phyloP scores from a whole-genome alignment of 2,888 invertebrate species.

The Timema cristinae region DNA sequence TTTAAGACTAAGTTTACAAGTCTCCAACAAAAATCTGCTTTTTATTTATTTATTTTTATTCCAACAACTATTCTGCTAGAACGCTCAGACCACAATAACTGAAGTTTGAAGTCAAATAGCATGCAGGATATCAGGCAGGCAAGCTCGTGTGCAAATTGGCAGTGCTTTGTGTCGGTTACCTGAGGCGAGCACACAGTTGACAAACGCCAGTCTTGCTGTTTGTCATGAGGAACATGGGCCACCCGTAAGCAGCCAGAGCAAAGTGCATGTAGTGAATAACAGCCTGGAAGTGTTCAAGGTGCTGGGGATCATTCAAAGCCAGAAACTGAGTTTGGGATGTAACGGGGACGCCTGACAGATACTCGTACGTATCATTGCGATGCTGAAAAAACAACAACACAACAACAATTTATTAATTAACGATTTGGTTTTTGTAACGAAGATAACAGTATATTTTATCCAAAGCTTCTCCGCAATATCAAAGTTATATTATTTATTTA shows the following conservation, averaged over 20 bases:
- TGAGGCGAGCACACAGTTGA: constrained; percentile 63
- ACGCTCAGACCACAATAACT: too few relatives aligned
- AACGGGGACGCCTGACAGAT: constrained; percentile 78
- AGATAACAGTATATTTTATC: too few relatives aligned
- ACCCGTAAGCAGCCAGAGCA: constrained; percentile 81
- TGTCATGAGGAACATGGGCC: constrained; percentile 79
- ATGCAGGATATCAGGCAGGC: too few relatives aligned
- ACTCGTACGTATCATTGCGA: constrained; percentile 79
- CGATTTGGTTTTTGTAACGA: too few relatives aligned
- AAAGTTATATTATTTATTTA: too few relatives aligned
- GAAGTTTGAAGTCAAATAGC: too few relatives aligned
- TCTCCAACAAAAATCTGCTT: too few relatives aligned
- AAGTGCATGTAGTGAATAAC: constrained; percentile 81
- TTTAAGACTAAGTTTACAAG: too few relatives aligned
- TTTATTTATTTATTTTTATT: too few relatives aligned
- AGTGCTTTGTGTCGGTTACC: constrained; percentile 44
- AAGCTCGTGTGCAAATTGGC: too few relatives aligned
- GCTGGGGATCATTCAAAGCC: constrained; percentile 67
- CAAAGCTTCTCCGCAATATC: not conserved
- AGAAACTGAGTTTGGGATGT: constrained; percentile 78
- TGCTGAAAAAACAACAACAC: constrained; percentile 46
- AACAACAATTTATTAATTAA: too few relatives aligned
- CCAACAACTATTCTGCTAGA: too few relatives aligned
- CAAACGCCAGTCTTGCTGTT: constrained; percentile 66
- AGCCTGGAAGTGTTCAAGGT: constrained; percentile 61